Base-by-base conservation (phyloP, 2,113 vertebrate species). In the Ophiodon elongatus region DNA sequence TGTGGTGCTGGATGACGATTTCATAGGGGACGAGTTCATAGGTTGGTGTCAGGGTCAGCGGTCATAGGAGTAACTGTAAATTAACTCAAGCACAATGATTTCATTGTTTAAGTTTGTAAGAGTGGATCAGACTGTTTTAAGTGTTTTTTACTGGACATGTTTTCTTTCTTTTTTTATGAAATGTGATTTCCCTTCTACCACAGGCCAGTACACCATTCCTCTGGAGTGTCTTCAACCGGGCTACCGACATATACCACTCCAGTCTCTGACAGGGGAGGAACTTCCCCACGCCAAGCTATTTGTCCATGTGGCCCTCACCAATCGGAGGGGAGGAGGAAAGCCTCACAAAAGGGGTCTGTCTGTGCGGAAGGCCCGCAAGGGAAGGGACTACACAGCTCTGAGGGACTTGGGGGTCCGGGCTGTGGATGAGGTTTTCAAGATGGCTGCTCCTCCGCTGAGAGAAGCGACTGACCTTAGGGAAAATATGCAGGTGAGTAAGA, bases 1-100 rank as follows among this genome's bases (percentile, higher is more conserved):
- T 50, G 97, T 99, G 35, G 98, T 97, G 4, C 95, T 99, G 76
- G 98, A 99, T 29, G 98, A 99, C 31, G 97, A 98, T 90, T 99
- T 96, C 92, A 99, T 99, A 21, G 97, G 97, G 57, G 98, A 99
- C 21, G 98, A 99, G 35, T 99, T 99, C 80, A 99, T 99, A 0
- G 98, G 97, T 87, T 1, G 64, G 89, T 87, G 52, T 65, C 39
- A 69, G 45, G 2, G 43, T 69, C 37, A 15, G 35, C 47, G 13
- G 68, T 77, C 64, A 57, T 27, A 33, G 15, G 19, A 29, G 57
- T 54, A 23, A 54, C 35, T 73, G 33, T n/a, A 43, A 68, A 19
- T 8, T 6, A 27, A 63, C 21, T 45, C 19, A 21, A 25, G 14
- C 10, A 11, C 6, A 63, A 31, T 13, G 6, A 33, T 27, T 31